phyloP scores from a whole-genome alignment of 1,140 invertebrate species.

The Trialeurodes vaporariorum region DNA sequence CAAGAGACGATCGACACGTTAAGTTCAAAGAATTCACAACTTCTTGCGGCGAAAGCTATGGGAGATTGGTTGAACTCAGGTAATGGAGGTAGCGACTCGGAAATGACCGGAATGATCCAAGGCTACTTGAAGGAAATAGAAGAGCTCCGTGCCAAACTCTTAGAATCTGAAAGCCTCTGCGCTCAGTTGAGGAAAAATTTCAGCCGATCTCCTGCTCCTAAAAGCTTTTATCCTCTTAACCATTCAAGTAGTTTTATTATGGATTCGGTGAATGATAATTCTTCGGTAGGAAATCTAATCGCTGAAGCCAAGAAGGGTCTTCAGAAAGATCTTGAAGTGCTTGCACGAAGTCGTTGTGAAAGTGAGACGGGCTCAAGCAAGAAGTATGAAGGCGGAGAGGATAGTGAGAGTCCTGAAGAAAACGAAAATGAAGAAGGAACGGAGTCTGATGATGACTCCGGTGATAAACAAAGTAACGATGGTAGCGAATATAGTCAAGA shows the following conservation, averaged over 20 bases:
- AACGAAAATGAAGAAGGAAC: conserved; percentile 30
- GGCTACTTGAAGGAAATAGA: conserved; percentile 87
- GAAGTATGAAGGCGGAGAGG: conserved; percentile 24
- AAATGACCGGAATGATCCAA: conserved; percentile 58
- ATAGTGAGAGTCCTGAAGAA: conserved; percentile 23
- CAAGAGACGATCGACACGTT: conserved; percentile 83
- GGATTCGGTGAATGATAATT: conserved; percentile 13
- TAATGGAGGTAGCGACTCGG: conserved; percentile 34
- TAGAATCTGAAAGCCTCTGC: conserved; percentile 79
- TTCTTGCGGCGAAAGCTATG: conserved; percentile 64
- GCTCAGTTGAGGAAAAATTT: conserved; percentile 52
- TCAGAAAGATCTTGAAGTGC: conserved; percentile 36
- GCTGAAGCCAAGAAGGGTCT: conserved; percentile 54
- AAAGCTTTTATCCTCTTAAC: conserved; percentile 2
- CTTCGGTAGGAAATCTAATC: conserved; percentile 35
- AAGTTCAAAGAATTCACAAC: conserved; percentile 64
- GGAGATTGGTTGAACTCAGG: conserved; percentile 15
- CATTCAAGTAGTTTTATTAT: conserved; percentile 4
- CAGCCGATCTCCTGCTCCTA: conserved; percentile 1
- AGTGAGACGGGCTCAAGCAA: conserved; percentile 29
- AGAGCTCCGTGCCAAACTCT: conserved; percentile 69
- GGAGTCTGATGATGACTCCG: conserved; percentile 35
- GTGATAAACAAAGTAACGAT: conserved; percentile 36
- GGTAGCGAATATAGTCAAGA: conserved; percentile 45
- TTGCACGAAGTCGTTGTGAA: conserved; percentile 24